Conservation (phyloP, 2,113 vertebrate species). For the Mirza zaza region DNA sequence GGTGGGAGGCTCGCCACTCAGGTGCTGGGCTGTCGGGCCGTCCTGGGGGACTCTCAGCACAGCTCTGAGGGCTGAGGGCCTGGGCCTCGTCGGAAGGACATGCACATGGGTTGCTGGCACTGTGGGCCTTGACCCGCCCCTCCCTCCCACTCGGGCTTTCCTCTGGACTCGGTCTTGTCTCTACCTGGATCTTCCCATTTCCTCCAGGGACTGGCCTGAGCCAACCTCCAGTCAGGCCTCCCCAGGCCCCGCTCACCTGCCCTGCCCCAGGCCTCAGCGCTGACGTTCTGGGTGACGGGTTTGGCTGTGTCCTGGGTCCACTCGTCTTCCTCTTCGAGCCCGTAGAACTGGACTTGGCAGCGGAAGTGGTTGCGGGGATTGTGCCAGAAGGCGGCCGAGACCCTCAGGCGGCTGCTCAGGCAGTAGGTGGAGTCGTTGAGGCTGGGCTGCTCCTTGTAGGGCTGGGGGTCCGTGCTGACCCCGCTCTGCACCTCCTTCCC, state of each 20-base stretch:
- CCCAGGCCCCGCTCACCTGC: background rate
- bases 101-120: too few species aligned
- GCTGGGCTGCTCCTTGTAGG: background rate
- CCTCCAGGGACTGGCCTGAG: too few species aligned
- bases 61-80: background rate
- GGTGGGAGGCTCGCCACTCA: background rate
- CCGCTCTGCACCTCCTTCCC: rapidly evolving
- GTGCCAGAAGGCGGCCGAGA: constrained; percentile 81
- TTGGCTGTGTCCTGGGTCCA: rapidly evolving
- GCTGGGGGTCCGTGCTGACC: constrained; percentile 84
- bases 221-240: rapidly evolving
- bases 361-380: constrained; percentile 75
- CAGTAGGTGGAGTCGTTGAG: constrained; percentile 19
- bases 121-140: too few species aligned
- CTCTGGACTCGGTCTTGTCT: background rate
- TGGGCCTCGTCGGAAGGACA: background rate
- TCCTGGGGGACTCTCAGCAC: rapidly evolving
- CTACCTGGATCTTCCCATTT: background rate
- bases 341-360: constrained; percentile 85
- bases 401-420: constrained; percentile 89
- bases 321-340: rapidly evolving
- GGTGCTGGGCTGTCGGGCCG: rapidly evolving
- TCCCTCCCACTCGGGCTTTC: background rate
- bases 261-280: background rate
- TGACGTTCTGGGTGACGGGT: constrained; percentile 43